Percentiles rank a stretch among this genome's conserved stretches.
Evolutionary conservation across 1,140 invertebrate genomes (phyloP).

Genomic region (Drosophila pallidifrons): DNA sequence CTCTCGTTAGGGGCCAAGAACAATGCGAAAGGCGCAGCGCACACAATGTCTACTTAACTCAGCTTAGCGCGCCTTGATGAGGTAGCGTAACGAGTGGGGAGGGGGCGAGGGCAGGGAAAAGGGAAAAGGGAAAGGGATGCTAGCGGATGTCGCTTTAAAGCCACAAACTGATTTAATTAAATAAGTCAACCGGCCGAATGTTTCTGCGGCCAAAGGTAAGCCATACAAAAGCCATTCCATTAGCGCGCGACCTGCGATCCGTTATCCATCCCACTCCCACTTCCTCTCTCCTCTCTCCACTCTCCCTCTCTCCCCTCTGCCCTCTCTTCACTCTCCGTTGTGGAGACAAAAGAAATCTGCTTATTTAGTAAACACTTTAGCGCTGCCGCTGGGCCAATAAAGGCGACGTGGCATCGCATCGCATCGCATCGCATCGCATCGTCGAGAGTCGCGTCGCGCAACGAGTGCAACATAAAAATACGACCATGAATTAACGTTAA

Average conservation of each 20-base stretch:
- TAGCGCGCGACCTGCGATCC: constrained; percentile 47
- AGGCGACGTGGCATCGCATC: constrained; percentile 51
- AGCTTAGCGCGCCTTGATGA: constrained; percentile 32
- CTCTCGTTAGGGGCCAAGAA: constrained; percentile 43
- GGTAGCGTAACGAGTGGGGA: neutral
- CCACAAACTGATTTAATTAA: constrained; percentile 73
- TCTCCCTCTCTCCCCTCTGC: neutral
- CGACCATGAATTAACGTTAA: constrained; percentile 84
- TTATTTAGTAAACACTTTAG: constrained; percentile 78
- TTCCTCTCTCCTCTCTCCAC: neutral
- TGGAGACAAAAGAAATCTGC: constrained; percentile 66
- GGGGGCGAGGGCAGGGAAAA: too few relatives aligned
- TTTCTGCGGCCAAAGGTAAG: constrained; percentile 53
- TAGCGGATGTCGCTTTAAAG: constrained; percentile 43
- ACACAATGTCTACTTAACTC: constrained; percentile 35
- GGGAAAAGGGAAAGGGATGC: neutral
- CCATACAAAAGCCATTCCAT: constrained; percentile 73
- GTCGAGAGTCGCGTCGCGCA: constrained; percentile 34
- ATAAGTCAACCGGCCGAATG: constrained; percentile 61
- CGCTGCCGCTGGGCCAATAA: constrained; percentile 67
- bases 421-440: constrained; percentile 29
- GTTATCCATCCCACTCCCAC: neutral
- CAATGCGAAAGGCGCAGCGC: constrained; percentile 9
- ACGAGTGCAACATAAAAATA: constrained; percentile 81
- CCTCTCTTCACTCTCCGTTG: neutral